Percentiles rank a stretch among this genome's conserved stretches.
These are phyloP conservation scores for Acropternis orthonyx DNA, from an alignment of 2,797 vertebrate species.

Conservation along the genomic window DNA sequence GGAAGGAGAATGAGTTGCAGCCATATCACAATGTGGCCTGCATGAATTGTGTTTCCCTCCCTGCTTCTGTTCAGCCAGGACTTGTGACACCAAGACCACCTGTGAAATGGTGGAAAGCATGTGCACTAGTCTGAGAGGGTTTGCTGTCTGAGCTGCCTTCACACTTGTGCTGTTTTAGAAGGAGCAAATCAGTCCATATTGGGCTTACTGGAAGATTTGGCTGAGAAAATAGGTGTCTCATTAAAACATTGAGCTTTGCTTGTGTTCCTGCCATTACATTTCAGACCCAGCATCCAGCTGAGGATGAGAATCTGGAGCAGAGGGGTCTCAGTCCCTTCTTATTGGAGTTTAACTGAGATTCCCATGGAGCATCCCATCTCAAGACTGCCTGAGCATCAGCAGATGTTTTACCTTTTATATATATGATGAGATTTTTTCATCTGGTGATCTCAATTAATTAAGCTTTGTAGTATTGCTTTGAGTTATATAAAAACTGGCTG, in stretches of 20 bases:
- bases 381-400: background rate
- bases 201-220: slow-evolving; percentile 10
- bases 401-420: slow-evolving; percentile 13
- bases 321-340: background rate
- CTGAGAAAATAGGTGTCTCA: background rate
- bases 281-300: background rate
- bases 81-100: slow-evolving; percentile 32
- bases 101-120: background rate
- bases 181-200: slow-evolving; percentile 21
- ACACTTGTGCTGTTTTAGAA: slow-evolving; percentile 30
- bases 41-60: slow-evolving; percentile 20
- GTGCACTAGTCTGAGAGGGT: background rate
- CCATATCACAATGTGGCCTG: background rate
- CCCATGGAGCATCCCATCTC: background rate
- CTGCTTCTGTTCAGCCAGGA: slow-evolving; percentile 45
- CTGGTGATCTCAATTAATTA: slow-evolving; percentile 53
- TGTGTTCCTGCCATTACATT: background rate
- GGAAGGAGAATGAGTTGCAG: background rate
- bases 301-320: background rate
- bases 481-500: slow-evolving; percentile 25
- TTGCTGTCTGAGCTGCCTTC: slow-evolving; percentile 40
- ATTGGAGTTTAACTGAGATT: background rate
- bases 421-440: slow-evolving; percentile 11
- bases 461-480: slow-evolving; percentile 17
- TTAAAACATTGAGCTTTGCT: background rate